These are phyloP conservation scores for Saguinus midas DNA, from an alignment of 2,113 vertebrate genomes.

Conservation along the genomic window DNA sequence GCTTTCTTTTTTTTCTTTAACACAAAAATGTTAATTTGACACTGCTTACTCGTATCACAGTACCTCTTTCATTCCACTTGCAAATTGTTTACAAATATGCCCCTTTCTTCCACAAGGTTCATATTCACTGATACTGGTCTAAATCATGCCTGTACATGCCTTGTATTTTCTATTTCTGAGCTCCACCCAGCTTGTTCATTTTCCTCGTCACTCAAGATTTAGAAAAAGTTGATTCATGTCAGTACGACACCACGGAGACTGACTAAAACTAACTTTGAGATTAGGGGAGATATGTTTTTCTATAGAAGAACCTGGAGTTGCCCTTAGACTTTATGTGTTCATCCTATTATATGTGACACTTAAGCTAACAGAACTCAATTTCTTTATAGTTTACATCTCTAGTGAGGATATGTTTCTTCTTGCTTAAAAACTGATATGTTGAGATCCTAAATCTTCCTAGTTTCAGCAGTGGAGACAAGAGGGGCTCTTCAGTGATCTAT, in stretches of 20 bases:
- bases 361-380: neutral
- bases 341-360: neutral
- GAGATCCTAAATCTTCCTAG: neutral
- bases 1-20: neutral
- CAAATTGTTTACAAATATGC: constrained; percentile 24
- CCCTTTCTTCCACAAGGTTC: neutral
- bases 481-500: neutral
- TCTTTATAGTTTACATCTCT: neutral
- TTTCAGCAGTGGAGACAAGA: neutral
- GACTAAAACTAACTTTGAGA: neutral
- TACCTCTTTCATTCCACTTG: neutral
- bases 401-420: neutral
- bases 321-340: neutral
- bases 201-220: constrained; percentile 44
- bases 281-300: neutral
- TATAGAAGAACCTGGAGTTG: neutral
- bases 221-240: constrained; percentile 46
- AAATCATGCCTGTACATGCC: constrained; percentile 18
- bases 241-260: neutral
- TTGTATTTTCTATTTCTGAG: constrained; percentile 34
- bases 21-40: neutral
- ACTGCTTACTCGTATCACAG: neutral
- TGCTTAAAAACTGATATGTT: neutral
- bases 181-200: constrained; percentile 40
- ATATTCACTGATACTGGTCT: neutral